phyloP scores from a whole-genome alignment of 2,797 vertebrate species.

The Cichlasoma orientale region DNA sequence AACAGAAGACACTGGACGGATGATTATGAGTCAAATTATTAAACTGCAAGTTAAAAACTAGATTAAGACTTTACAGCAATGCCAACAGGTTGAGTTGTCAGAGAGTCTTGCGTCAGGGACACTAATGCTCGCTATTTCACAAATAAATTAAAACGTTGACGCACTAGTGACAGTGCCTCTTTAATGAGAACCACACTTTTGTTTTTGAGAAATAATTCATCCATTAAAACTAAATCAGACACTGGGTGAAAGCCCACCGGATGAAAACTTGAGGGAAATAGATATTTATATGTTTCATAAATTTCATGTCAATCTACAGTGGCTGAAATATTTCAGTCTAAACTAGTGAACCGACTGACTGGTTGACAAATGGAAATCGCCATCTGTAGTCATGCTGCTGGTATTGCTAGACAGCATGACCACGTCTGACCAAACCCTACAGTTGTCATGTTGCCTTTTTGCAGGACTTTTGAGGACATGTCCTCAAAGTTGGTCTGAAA shows the following conservation, averaged over 20 bases:
- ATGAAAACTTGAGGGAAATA: not conserved
- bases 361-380: not conserved
- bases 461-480: conserved; percentile 18
- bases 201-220: not conserved
- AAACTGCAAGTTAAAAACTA: not conserved
- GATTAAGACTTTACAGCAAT: not conserved
- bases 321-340: not conserved
- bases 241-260: not conserved
- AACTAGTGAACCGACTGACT: not conserved
- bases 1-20: rapidly evolving
- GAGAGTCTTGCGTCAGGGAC: not conserved
- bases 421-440: not conserved
- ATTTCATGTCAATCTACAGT: not conserved
- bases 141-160: not conserved
- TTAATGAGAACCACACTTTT: not conserved
- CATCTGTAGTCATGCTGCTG: not conserved
- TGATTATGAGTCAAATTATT: not conserved
- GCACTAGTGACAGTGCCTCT: too few relatives aligned
- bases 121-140: not conserved
- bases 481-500: conserved; percentile 44
- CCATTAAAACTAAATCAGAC: not conserved
- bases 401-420: not conserved
- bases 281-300: not conserved
- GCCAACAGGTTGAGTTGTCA: not conserved
- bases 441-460: not conserved